Evolutionary conservation across 1,140 invertebrate species (phyloP).

Genomic region (Gryllus bimaculatus): DNA sequence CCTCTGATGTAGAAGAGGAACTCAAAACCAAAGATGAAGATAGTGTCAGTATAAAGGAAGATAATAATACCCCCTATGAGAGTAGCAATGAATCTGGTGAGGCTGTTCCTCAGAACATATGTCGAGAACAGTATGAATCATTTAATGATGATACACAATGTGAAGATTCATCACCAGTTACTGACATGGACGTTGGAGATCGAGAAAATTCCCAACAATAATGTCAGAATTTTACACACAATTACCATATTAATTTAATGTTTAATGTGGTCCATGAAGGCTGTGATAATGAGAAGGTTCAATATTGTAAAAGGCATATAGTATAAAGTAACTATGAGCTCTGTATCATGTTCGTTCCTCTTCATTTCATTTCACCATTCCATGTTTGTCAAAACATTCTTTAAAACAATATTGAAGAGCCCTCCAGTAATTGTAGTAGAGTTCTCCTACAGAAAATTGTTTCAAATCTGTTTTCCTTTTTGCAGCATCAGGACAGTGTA

Average conservation of each 20-base stretch:
- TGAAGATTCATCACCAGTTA: neutral
- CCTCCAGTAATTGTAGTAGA: too few species aligned
- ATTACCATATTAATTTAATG: neutral
- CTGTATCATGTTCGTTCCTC: too few species aligned
- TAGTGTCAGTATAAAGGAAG: neutral
- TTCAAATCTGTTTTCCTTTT: too few species aligned
- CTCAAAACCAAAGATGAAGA: neutral
- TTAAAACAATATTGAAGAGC: too few species aligned
- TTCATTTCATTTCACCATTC: too few species aligned
- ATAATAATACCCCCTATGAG: neutral
- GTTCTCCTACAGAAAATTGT: too few species aligned
- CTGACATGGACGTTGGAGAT: neutral
- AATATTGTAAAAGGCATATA: too few species aligned
- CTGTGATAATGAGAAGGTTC: neutral
- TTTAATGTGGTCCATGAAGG: neutral
- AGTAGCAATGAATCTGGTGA: conserved; percentile 7
- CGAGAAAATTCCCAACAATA: neutral
- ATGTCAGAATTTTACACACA: neutral
- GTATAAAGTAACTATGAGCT: too few species aligned
- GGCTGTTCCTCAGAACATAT: neutral
- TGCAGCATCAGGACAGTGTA: too few species aligned
- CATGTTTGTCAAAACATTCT: too few species aligned
- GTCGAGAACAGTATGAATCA: conserved; percentile 10
- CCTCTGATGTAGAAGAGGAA: neutral
- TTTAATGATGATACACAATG: neutral